Evolutionary conservation across 2,113 vertebrate species (phyloP).

Genomic region (Corythornis vintsioides): DNA sequence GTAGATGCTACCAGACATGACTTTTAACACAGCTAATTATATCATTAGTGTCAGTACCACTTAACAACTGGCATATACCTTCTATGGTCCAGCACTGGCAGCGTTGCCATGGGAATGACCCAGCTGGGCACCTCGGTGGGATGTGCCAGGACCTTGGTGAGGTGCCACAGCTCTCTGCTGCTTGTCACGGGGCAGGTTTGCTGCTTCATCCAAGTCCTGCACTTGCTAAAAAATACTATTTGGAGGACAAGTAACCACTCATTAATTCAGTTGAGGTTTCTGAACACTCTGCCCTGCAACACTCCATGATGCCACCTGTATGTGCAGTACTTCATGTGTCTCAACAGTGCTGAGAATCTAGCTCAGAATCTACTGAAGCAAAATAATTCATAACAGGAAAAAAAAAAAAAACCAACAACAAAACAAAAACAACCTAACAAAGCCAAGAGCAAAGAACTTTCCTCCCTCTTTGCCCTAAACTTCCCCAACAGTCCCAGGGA

Average conservation of each 20-base stretch:
- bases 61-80: not conserved
- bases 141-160: not conserved
- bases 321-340: fast-evolving
- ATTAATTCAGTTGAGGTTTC: not conserved
- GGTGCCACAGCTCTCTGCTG: not conserved
- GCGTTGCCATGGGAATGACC: conserved; percentile 21
- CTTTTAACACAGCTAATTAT: conserved; percentile 66
- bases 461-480: not conserved
- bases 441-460: not conserved
- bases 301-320: fast-evolving
- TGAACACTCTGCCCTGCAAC: fast-evolving
- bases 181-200: not conserved
- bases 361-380: not conserved
- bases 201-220: not conserved
- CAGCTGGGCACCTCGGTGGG: fast-evolving
- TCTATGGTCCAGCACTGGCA: not conserved
- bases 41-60: conserved; percentile 53
- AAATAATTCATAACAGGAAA: not conserved
- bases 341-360: not conserved
- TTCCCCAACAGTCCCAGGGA: fast-evolving
- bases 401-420: not conserved
- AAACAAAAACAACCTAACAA: not conserved
- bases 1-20: conserved; percentile 42
- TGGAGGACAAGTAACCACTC: not conserved
- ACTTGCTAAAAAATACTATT: not conserved